Evolutionary conservation across 2,888 invertebrate species (phyloP).

Genomic region (Hemithea aestivaria): DNA sequence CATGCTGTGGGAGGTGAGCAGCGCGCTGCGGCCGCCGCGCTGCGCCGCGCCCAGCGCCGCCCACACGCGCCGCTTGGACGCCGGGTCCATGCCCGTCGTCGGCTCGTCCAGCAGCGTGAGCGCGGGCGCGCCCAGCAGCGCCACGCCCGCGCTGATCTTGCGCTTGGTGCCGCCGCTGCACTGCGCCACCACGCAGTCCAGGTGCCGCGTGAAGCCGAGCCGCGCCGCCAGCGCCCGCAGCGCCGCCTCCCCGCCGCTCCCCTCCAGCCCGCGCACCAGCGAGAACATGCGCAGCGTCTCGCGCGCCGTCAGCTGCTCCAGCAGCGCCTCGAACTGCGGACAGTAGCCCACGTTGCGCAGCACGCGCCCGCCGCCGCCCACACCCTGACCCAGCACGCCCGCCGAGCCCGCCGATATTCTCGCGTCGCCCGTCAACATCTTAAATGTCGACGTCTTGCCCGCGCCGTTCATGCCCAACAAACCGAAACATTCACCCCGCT

Average conservation of each 20-base stretch:
- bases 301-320: slow-evolving; percentile 84
- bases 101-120: slow-evolving; percentile 85
- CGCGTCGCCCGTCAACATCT: slow-evolving; percentile 92
- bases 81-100: slow-evolving; percentile 88
- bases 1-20: slow-evolving; percentile 83
- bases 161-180: slow-evolving; percentile 89
- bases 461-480: slow-evolving; percentile 91
- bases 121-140: slow-evolving; percentile 83
- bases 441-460: slow-evolving; percentile 94
- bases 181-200: slow-evolving; percentile 68
- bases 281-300: slow-evolving; percentile 84
- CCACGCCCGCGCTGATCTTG: slow-evolving; percentile 86
- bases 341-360: slow-evolving; percentile 77
- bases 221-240: slow-evolving; percentile 70
- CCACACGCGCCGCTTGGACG: slow-evolving; percentile 90
- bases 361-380: too few species aligned
- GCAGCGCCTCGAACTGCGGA: slow-evolving; percentile 86
- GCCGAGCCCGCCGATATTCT: slow-evolving; percentile 56
- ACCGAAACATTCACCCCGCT: slow-evolving; percentile 88
- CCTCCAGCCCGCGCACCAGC: slow-evolving; percentile 81
- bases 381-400: slow-evolving; percentile 70
- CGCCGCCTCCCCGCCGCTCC: slow-evolving; percentile 47
- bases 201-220: slow-evolving; percentile 80
- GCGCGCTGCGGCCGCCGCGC: slow-evolving; percentile 83
- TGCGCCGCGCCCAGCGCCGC: slow-evolving; percentile 81